A percentile compares a stretch with the other conserved stretches of the same genome.
Evolutionary conservation across 2,113 vertebrate species (phyloP).

Genomic region (Columba janthina): DNA sequence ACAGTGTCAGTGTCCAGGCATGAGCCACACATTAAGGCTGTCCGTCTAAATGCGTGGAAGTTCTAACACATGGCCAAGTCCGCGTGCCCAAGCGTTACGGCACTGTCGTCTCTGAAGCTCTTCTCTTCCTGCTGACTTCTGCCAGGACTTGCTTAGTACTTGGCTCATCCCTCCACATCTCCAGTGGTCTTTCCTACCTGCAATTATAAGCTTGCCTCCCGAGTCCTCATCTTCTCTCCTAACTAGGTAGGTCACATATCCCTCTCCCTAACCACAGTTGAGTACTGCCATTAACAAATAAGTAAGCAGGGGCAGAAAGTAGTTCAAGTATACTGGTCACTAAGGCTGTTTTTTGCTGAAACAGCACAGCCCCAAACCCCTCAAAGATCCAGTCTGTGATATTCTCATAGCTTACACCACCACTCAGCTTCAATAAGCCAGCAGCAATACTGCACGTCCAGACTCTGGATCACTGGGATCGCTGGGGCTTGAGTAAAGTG

Average conservation of each 20-base stretch:
- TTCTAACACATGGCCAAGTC: not conserved
- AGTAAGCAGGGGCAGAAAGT: not conserved
- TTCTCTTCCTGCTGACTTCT: not conserved
- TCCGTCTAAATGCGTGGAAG: fast-evolving
- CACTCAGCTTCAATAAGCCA: conserved; percentile 22
- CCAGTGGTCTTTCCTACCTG: not conserved
- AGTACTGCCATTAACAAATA: not conserved
- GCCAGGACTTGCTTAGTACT: not conserved
- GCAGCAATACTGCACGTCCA: not conserved
- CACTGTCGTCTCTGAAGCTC: not conserved
- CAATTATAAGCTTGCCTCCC: not conserved
- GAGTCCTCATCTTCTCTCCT: not conserved
- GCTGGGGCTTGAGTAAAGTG: conserved; percentile 18
- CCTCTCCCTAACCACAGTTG: not conserved
- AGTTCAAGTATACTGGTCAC: not conserved
- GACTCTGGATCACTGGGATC: not conserved
- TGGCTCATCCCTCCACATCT: not conserved
- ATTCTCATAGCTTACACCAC: not conserved
- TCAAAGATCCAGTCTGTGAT: not conserved
- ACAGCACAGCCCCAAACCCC: not conserved
- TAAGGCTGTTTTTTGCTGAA: not conserved
- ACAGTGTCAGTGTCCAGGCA: not conserved
- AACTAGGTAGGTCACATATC: not conserved
- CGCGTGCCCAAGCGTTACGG: fast-evolving
- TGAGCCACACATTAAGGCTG: fast-evolving